Conservation (phyloP, 1,140 invertebrate species). For the Cataglyphis hispanica region DNA sequence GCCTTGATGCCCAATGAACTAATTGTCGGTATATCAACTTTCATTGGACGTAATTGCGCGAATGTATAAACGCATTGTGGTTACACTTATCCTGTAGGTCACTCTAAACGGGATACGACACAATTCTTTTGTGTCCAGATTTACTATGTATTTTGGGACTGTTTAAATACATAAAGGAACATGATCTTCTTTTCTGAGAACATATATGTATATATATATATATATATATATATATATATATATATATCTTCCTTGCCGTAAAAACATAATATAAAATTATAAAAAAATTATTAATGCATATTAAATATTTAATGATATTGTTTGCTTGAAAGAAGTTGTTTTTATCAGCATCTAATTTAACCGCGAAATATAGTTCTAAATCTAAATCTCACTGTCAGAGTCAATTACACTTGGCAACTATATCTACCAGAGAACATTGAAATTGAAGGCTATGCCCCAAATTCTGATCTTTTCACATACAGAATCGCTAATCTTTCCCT, state of each 20-base stretch:
- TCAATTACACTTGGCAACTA: conserved; percentile 71
- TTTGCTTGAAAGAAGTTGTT: neutral
- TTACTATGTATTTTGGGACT: conserved; percentile 56
- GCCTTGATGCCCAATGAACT: conserved; percentile 81
- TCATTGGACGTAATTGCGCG: conserved; percentile 81
- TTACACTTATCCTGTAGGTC: conserved; percentile 76
- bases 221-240: too few species aligned
- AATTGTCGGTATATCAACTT: conserved; percentile 83
- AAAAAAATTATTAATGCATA: neutral
- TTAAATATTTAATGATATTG: conserved; percentile 24
- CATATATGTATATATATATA: too few species aligned
- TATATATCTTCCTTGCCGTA: too few species aligned
- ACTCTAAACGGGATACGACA: conserved; percentile 81
- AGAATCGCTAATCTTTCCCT: neutral
- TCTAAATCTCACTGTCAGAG: conserved; percentile 72
- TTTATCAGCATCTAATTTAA: neutral
- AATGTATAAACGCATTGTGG: conserved; percentile 77
- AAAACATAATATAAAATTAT: neutral
- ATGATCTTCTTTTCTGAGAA: neutral
- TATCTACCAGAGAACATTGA: conserved; percentile 34
- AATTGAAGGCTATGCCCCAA: conserved; percentile 58
- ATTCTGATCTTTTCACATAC: conserved; percentile 45
- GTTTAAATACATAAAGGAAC: neutral
- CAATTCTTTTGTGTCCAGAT: conserved; percentile 73
- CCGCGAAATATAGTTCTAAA: conserved; percentile 10